Base-by-base conservation (phyloP, 1,140 invertebrate genomes). In the Drosophila elegans region DNA sequence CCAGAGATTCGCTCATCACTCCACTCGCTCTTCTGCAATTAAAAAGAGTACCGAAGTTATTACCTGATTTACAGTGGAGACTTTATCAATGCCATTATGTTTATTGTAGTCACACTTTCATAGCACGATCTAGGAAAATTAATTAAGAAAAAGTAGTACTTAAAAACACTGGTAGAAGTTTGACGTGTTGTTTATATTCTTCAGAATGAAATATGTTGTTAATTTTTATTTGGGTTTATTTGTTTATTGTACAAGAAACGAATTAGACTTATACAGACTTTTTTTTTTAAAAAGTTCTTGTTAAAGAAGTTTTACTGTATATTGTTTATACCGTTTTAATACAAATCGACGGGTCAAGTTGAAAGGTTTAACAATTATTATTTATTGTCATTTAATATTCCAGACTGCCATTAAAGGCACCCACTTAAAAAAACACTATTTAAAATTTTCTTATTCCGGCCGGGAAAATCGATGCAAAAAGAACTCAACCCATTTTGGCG, bases 401-500 rank as follows among this genome's bases (percentile, higher is more conserved):
- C 41, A 41, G 5, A 2, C 39, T 41, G 6, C 1, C 1, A 5
- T 2, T 6, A 29, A 48, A n/a, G 1, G 1, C 45, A 6, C n/a
- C 7, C 11, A 12, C 13, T 10, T 12, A 12, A 4, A 21, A 21
- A 42, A 42, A n/a, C 11, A n/a, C 27, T 46, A 34, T 42, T 72
- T 59, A 25, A 36, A 62, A 39, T 39, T 69, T 38, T 32, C 34
- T 48, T 46, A 55, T 60, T 60, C 60, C 78, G 66, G 55, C 59
- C 75, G 84, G 79, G 86, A 76, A 88, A 88, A 88, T 88, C 84
- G 84, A 89, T 89, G 80, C 74, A 78, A 78, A 78, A 85, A 45
- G 76, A 85, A 78, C 77, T 84, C 79, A 89, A 77, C 76, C 79
- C 84, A 89, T 88, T 88, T 88, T 88, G 84, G 84, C 84, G 84